These are phyloP conservation scores for Heteronetta atricapilla DNA, from an alignment of 2,113 vertebrate species.

Conservation along the genomic window DNA sequence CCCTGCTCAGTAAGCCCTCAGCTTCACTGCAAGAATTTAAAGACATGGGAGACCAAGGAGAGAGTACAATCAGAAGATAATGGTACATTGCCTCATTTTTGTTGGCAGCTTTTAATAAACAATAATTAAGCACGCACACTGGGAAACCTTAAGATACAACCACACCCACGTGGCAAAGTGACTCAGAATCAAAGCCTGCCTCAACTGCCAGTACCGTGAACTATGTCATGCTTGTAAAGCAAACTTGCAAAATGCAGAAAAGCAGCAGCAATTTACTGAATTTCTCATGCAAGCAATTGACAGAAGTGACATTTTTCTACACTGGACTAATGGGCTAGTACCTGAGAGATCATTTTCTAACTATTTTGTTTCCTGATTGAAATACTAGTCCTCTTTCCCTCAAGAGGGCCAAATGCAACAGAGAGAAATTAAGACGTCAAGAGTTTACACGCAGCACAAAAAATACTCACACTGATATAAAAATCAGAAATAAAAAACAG, in stretches of 20 bases:
- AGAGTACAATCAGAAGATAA: slow-evolving; percentile 22
- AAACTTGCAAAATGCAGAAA: neutral
- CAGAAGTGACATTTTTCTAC: neutral
- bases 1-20: neutral
- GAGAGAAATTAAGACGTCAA: neutral
- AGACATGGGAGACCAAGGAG: neutral
- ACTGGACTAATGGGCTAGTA: neutral
- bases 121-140: slow-evolving; percentile 26
- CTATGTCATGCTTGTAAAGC: neutral
- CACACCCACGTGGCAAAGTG: slow-evolving; percentile 40
- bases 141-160: slow-evolving; percentile 45
- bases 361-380: neutral
- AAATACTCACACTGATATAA: neutral
- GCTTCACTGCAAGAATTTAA: neutral
- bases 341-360: neutral
- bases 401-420: neutral
- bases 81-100: slow-evolving; percentile 32
- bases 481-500: neutral
- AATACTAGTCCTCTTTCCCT: neutral
- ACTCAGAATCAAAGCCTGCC: slow-evolving; percentile 37
- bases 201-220: neutral
- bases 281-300: neutral
- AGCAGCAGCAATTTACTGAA: neutral
- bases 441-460: neutral
- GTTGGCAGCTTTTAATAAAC: slow-evolving; percentile 45